Percentiles rank a stretch among this genome's conserved stretches.
Conservation (phyloP, 2,888 invertebrate species). For the Amblyjoppa fuscipennis region DNA sequence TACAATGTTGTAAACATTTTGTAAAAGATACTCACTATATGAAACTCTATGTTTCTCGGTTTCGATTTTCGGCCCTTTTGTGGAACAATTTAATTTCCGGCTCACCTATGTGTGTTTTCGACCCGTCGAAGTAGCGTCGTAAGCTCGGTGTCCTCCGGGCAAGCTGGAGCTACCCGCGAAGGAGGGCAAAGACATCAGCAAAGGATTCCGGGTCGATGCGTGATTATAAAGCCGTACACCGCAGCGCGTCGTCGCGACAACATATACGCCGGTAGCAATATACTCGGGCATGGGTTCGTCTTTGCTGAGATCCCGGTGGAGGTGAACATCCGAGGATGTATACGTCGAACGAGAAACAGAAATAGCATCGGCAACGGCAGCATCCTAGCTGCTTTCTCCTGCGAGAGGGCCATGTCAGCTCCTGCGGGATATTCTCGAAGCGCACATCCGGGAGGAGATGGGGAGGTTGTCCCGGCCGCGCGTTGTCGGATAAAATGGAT, state of each 20-base stretch:
- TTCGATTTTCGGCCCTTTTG: not conserved
- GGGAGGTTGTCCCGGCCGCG: slow-evolving; percentile 15
- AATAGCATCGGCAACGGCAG: slow-evolving; percentile 27
- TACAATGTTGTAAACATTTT: not conserved
- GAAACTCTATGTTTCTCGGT: not conserved
- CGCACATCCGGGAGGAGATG: not conserved
- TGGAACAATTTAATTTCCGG: not conserved
- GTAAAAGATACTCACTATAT: no score
- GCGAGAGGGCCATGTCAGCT: slow-evolving; percentile 22
- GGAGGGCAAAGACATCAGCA: slow-evolving; percentile 19
- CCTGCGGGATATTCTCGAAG: slow-evolving; percentile 41
- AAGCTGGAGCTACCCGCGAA: not conserved
- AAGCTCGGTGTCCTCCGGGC: not conserved
- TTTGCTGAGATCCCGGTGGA: slow-evolving; percentile 33
- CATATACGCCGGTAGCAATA: slow-evolving; percentile 21
- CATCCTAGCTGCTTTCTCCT: slow-evolving; percentile 15
- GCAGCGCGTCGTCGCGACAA: not conserved
- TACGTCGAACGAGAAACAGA: slow-evolving; percentile 26
- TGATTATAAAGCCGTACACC: slow-evolving; percentile 6
- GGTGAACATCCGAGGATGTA: slow-evolving; percentile 40
- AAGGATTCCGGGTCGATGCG: slow-evolving; percentile 18
- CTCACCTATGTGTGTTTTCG: not conserved
- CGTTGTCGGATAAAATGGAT: slow-evolving; percentile 46
- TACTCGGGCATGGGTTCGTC: slow-evolving; percentile 25
- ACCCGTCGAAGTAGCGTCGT: not conserved